Conservation (phyloP, 2,888 invertebrate genomes). For the Drosophila atroscutellata region DNA sequence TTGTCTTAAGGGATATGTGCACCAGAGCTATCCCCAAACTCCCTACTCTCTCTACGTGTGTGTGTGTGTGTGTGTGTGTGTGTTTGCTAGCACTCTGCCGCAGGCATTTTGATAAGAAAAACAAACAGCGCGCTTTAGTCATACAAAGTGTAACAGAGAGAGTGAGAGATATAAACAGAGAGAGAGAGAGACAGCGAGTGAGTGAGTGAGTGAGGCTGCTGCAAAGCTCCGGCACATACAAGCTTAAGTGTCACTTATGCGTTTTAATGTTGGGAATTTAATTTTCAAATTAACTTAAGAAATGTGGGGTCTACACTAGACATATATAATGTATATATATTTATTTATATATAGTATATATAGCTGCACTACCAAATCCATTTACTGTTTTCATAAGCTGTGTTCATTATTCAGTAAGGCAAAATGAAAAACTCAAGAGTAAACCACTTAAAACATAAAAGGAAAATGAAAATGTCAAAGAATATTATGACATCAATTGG, state of each 20-base stretch:
- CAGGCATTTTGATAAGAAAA: constrained; percentile 79
- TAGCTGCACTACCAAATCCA: background rate
- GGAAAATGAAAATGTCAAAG: constrained; percentile 17
- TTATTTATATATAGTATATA: background rate
- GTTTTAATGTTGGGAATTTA: constrained; percentile 78
- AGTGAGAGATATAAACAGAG: background rate
- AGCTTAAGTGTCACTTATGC: constrained; percentile 79
- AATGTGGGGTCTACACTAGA: constrained; percentile 47
- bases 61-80: constrained; percentile 22
- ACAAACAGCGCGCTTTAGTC: constrained; percentile 67
- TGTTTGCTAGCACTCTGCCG: constrained; percentile 74
- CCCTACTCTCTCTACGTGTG: background rate
- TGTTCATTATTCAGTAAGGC: background rate
- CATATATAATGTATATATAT: background rate
- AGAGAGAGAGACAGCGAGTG: background rate
- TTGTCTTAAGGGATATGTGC: constrained; percentile 78
- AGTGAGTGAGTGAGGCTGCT: background rate
- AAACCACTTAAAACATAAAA: constrained; percentile 10
- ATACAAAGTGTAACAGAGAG: constrained; percentile 32
- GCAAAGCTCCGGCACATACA: constrained; percentile 36
- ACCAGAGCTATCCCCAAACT: constrained; percentile 17
- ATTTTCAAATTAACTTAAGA: constrained; percentile 77
- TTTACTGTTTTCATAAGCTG: constrained; percentile 43
- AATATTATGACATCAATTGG: background rate
- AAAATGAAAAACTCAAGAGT: constrained; percentile 11